These are phyloP conservation scores for Nautilus pompilius DNA, from an alignment of 1,140 invertebrate genomes.

Conservation along the genomic window DNA sequence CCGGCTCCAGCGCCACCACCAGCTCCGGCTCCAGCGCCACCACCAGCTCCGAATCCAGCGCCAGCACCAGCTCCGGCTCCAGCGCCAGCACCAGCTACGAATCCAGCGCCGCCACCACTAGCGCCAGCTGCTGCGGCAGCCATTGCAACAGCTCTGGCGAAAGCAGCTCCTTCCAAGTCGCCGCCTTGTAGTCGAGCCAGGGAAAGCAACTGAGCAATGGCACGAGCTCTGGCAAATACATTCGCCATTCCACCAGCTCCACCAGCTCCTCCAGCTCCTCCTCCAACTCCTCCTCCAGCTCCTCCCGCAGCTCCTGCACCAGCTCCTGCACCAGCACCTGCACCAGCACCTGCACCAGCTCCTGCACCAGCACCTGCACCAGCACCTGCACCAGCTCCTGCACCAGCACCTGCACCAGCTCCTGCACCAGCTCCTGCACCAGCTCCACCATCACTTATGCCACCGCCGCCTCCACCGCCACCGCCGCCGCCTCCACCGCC, in stretches of 20 bases:
- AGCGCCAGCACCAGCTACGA: background rate
- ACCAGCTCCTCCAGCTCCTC: background rate
- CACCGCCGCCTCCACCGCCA: too few relatives aligned
- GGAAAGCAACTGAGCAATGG: too few relatives aligned
- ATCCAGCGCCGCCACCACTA: background rate
- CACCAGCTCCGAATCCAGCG: background rate
- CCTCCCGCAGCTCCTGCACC: constrained; percentile 5
- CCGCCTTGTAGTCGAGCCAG: too few relatives aligned
- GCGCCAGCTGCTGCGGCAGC: background rate
- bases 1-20: background rate
- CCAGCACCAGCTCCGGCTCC: background rate
- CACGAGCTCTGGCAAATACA: too few relatives aligned
- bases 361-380: constrained; percentile 26
- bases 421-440: constrained; percentile 15
- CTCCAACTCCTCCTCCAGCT: constrained; percentile 16
- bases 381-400: constrained; percentile 30
- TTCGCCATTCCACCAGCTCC: too few relatives aligned
- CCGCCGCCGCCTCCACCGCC: too few relatives aligned
- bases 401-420: constrained; percentile 35
- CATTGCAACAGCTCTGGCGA: background rate
- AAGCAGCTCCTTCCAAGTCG: background rate
- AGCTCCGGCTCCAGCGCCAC: background rate
- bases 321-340: constrained; percentile 11
- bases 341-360: constrained; percentile 14
- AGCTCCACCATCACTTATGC: constrained; percentile 18